Evolutionary conservation across 2,797 vertebrate genomes (phyloP), one percentile per base, ranked within the genome.

Genomic region (Notoglanidium macrostoma): DNA sequence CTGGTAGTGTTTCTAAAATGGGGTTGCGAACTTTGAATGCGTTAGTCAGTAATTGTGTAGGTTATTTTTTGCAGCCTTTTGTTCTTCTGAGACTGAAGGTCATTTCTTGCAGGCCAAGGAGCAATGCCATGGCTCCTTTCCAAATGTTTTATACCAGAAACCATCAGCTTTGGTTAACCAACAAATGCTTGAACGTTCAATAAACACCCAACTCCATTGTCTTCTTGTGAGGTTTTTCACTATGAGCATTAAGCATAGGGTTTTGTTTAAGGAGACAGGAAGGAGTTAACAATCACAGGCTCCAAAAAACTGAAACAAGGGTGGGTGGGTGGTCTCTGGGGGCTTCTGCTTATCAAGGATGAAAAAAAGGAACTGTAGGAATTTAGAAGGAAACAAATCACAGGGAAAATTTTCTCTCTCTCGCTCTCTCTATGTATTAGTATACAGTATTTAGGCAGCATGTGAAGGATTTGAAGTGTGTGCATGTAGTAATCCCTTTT

Each of bases 231-330:
- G 87, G 89, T 87, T 88, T 59, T 72, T 26, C 21, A 82, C 81
- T 68, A 73, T 46, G 54, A 80, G 73, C 35, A 85, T 61, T 67
- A 80, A 86, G 44, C 86, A 90, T 15, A 17, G 49, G 29, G 77
- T 7, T 91, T 91, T 94, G 89, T 93, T 94, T 93, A 3, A 81
- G 90, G 82, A 89, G 91, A 92, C 94, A 94, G 94, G 94, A 95
- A 95, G 89, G 93, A 88, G 94, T 95, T 94, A 94, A 96, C 93
- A 94, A 94, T 93, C 78, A 91, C 84, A 86, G 83, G 88, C 90
- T 89, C 83, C 88, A 90, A 92, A 94, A 93, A 92, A 93, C 91
- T 84, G 80, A 90, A 57, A 86, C 21, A 84, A 89, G 85, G 78
- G 51, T 91, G 93, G 78, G 51, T 91, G 93, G 92, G 92, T 90